phyloP scores from a whole-genome alignment of 2,113 vertebrate genomes.

The Acrocephalus arundinaceus region DNA sequence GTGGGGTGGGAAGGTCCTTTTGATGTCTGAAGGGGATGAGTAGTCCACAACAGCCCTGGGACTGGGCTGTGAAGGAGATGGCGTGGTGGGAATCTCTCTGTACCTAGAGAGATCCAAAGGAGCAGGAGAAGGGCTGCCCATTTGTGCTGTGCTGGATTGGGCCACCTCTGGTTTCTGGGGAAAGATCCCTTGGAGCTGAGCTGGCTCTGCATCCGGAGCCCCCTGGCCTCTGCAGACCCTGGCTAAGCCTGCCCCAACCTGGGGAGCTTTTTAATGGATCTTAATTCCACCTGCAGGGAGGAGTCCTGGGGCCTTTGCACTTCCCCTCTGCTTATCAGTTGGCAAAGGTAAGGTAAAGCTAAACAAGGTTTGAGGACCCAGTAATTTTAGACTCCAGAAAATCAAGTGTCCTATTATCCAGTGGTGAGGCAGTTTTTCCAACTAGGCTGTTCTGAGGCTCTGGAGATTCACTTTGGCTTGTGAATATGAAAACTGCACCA shows the following conservation, averaged over 20 bases:
- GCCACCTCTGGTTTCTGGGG: background rate
- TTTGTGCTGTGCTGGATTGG: accelerated
- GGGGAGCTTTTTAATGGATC: background rate
- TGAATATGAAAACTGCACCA: background rate
- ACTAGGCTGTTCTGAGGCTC: background rate
- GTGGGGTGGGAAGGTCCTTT: background rate
- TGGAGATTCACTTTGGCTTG: background rate
- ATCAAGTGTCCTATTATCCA: background rate
- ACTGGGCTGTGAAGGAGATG: background rate
- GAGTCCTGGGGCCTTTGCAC: background rate
- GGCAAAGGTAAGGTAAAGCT: background rate
- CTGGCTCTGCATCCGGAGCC: background rate
- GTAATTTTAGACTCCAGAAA: background rate
- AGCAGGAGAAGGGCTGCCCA: background rate
- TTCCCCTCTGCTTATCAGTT: background rate
- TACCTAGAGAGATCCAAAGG: background rate
- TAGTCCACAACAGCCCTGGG: background rate
- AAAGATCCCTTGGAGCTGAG: background rate
- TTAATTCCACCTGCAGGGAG: background rate
- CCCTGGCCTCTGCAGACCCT: background rate
- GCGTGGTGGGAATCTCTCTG: background rate
- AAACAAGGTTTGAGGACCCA: background rate
- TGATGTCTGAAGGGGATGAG: constrained; percentile 54
- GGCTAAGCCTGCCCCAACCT: background rate
- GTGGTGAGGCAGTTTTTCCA: background rate